phyloP scores from a whole-genome alignment of 2,888 invertebrate species.

The Prenolepis imparis region DNA sequence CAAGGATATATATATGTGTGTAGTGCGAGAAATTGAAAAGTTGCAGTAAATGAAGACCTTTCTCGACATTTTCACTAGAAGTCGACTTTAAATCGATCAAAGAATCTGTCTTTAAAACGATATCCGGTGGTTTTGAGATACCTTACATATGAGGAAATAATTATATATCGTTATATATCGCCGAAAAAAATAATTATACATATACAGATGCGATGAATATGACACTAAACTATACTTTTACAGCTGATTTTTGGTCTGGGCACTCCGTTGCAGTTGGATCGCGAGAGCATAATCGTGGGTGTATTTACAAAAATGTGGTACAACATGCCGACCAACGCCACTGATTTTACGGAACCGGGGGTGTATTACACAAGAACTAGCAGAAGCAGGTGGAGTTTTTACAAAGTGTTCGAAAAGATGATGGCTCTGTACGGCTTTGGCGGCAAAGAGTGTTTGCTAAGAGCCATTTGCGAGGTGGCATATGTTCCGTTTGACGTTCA shows the following conservation, averaged over 20 bases:
- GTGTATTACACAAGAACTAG: constrained; percentile 75
- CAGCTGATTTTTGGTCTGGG: constrained; percentile 86
- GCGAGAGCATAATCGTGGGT: constrained; percentile 85
- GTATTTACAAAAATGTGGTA: constrained; percentile 85
- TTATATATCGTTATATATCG: neutral
- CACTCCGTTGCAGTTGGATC: constrained; percentile 84
- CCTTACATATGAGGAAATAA: neutral
- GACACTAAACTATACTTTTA: neutral
- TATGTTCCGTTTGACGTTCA: constrained; percentile 90
- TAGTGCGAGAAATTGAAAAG: neutral
- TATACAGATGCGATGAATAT: neutral
- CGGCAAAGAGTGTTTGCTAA: constrained; percentile 90
- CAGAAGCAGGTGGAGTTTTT: constrained; percentile 88
- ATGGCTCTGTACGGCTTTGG: constrained; percentile 85
- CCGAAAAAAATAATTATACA: constrained; percentile 19
- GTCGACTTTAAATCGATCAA: neutral
- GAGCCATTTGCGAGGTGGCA: constrained; percentile 93
- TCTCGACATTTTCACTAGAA: neutral
- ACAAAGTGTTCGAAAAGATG: constrained; percentile 89
- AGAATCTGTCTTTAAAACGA: neutral
- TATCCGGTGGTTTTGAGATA: neutral
- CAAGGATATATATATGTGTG: neutral
- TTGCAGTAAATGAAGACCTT: neutral
- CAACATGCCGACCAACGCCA: constrained; percentile 84
- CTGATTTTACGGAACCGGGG: constrained; percentile 83